Base-by-base conservation (phyloP, 2,888 invertebrate genomes). In the Epinotia brunnichana region DNA sequence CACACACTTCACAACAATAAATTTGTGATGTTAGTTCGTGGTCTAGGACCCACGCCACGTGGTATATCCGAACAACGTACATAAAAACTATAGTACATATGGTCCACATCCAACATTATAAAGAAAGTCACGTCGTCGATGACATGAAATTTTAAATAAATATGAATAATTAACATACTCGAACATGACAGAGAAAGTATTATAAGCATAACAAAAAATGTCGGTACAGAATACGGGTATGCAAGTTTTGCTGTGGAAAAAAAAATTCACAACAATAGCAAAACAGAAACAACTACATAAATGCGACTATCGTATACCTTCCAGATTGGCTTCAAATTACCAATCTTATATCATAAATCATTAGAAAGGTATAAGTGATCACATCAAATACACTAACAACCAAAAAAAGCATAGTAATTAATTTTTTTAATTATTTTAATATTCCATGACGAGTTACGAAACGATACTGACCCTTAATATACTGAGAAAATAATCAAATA, bases 111-210 rank as follows among this genome's bases (percentile, higher is more conserved):
- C 29, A 21, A 13, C 29, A 59, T 19, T 3, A 59, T 10, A 39
- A 66, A n/a, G n/a, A n/a, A n/a, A n/a, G n/a, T n/a, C n/a, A n/a
- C n/a, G n/a, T n/a, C n/a, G n/a, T n/a, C n/a, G n/a, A n/a, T n/a
- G n/a, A n/a, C n/a, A n/a, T n/a, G n/a, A n/a, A n/a, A n/a, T n/a
- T n/a, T n/a, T n/a, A n/a, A n/a, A n/a, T n/a, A n/a, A n/a, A n/a
- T n/a, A n/a, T n/a, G n/a, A n/a, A 54, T 56, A 61, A 72, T 72
- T 68, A 72, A 67, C 72, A 61, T 67, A 67, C 72, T 54, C 29
- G 61, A 56, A 67, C 67, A 67, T 21, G 67, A 67, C 61, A 56
- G 72, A 67, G 67, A 67, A 72, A 72, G 67, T 53, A 24, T 21
- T 41, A 71, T 71, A 48, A 72, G n/a, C n/a, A 72, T 61, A 67